Percentiles rank a stretch among this genome's conserved stretches.
Conservation (phyloP, 1,140 invertebrate species). For the Magallana gigas region DNA sequence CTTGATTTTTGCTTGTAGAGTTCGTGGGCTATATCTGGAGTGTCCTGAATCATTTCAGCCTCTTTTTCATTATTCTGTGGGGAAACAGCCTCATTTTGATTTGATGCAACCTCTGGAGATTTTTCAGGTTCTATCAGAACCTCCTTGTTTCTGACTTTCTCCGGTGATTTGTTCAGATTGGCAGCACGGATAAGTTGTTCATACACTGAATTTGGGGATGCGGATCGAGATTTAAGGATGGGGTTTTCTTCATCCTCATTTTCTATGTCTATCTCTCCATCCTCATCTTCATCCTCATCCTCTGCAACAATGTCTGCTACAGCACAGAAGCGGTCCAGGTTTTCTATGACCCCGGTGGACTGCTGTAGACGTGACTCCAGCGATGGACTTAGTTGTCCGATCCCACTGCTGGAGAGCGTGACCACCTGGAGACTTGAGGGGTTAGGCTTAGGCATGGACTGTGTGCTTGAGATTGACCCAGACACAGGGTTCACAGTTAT, state of each 20-base stretch:
- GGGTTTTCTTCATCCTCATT: conserved; percentile 67
- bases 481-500: background rate
- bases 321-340: conserved; percentile 65
- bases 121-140: background rate
- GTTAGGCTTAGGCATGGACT: background rate
- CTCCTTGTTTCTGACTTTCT: background rate
- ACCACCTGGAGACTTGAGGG: background rate
- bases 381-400: conserved; percentile 52
- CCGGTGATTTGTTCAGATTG: conserved; percentile 59
- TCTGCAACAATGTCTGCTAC: conserved; percentile 61
- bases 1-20: background rate
- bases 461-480: background rate
- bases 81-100: background rate
- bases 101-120: background rate
- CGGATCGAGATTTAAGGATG: conserved; percentile 67
- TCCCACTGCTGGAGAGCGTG: background rate
- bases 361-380: conserved; percentile 56
- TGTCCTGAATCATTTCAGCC: background rate
- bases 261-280: conserved; percentile 72
- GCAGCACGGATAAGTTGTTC: conserved; percentile 67
- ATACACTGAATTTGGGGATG: conserved; percentile 75
- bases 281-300: conserved; percentile 57
- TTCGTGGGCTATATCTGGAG: background rate
- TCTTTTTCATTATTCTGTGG: background rate
- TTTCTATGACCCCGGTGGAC: conserved; percentile 60